Evolutionary conservation across 2,797 vertebrate species (phyloP).

Genomic region (Acanthiza pusilla): DNA sequence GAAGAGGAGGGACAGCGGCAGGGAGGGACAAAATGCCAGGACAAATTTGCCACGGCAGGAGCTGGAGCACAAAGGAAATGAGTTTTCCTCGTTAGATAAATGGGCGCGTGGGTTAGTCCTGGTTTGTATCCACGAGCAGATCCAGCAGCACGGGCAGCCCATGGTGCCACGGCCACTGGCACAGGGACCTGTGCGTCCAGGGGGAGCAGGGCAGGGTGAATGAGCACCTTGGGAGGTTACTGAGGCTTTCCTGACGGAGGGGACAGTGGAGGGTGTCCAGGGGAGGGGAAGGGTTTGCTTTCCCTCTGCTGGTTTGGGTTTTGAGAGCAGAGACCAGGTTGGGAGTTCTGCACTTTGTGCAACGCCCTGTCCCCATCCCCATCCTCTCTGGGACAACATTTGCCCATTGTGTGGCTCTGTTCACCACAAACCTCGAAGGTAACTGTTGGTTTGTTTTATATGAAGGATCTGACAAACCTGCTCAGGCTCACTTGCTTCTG

Average conservation of each 20-base stretch:
- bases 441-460: fast-evolving
- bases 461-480: background rate
- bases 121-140: fast-evolving
- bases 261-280: background rate
- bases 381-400: fast-evolving
- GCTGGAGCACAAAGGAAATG: background rate
- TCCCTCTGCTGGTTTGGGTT: background rate
- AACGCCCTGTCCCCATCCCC: background rate
- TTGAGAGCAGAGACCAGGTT: background rate
- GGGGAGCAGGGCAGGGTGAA: fast-evolving
- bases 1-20: background rate
- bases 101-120: background rate
- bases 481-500: background rate
- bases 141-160: fast-evolving
- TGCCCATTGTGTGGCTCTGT: background rate
- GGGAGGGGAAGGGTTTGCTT: background rate
- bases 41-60: background rate
- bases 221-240: background rate
- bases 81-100: background rate
- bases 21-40: background rate
- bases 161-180: fast-evolving
- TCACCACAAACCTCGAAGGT: background rate
- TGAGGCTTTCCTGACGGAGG: background rate
- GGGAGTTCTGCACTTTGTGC: background rate
- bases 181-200: background rate